A percentile compares a stretch with the other conserved stretches of the same genome.
Conservation (phyloP, 2,888 invertebrate genomes). For the Thecocarcelia acutangulata region DNA sequence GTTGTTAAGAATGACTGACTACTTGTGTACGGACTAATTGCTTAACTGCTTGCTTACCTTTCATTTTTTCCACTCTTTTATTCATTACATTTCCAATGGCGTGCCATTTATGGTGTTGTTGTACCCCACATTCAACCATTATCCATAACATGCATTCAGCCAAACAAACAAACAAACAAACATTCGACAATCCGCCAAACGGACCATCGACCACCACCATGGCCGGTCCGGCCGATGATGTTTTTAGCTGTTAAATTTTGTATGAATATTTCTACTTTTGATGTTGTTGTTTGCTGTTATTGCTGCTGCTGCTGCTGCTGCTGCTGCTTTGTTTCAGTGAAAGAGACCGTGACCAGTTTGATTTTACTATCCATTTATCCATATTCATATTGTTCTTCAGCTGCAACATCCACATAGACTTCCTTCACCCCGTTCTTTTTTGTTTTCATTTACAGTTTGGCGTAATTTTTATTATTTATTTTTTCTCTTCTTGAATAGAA, state of each 20-base stretch:
- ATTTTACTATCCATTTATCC: constrained; percentile 55
- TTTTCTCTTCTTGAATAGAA: not conserved
- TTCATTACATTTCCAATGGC: constrained; percentile 43
- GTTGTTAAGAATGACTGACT: not conserved
- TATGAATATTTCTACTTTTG: constrained; percentile 41
- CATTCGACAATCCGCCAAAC: constrained; percentile 38
- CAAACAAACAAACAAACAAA: not conserved
- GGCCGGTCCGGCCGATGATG: constrained; percentile 36
- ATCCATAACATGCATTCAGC: constrained; percentile 8
- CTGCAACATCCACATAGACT: not conserved
- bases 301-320: constrained; percentile 11
- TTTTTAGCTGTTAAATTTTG: constrained; percentile 37
- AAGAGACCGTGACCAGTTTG: constrained; percentile 68
- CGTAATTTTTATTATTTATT: constrained; percentile 4
- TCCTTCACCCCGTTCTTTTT: constrained; percentile 21
- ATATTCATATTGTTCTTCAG: constrained; percentile 50
- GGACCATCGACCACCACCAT: constrained; percentile 47
- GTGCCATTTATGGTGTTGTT: constrained; percentile 37
- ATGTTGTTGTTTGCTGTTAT: constrained; percentile 35
- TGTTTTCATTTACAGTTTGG: constrained; percentile 8
- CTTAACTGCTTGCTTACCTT: constrained; percentile 52
- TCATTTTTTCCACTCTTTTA: constrained; percentile 43
- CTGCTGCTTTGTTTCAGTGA: constrained; percentile 60
- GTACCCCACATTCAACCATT: constrained; percentile 28
- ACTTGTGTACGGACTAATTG: constrained; percentile 41